These are phyloP conservation scores for Lasioglossum leucozonium DNA, from an alignment of 2,888 invertebrate genomes.

Conservation along the genomic window DNA sequence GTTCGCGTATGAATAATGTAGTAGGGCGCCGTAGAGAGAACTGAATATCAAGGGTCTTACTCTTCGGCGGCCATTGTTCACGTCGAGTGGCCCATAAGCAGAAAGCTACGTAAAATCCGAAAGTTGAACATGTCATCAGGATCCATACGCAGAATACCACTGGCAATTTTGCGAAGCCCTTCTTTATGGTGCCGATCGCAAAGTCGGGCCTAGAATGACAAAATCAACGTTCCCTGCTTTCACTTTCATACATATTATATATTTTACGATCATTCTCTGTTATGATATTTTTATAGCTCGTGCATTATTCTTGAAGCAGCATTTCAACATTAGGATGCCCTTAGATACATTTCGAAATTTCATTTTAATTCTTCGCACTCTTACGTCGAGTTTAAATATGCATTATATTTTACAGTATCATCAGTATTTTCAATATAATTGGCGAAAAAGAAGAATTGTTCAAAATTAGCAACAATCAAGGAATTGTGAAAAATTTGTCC, in stretches of 20 bases:
- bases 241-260: neutral
- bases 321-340: neutral
- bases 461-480: neutral
- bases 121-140: constrained; percentile 84
- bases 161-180: constrained; percentile 87
- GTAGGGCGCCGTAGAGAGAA: neutral
- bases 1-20: neutral
- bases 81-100: constrained; percentile 85
- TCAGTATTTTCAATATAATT: neutral
- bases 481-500: neutral
- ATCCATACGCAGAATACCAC: constrained; percentile 87
- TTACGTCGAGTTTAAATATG: neutral
- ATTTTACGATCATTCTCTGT: neutral
- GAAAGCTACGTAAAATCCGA: constrained; percentile 84
- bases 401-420: neutral
- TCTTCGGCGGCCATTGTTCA: constrained; percentile 76
- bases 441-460: neutral
- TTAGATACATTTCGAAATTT: too few relatives aligned
- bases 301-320: neutral
- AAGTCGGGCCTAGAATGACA: constrained; percentile 84
- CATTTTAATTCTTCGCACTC: too few relatives aligned
- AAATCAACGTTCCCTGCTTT: neutral
- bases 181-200: constrained; percentile 87
- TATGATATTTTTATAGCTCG: neutral
- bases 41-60: constrained; percentile 74